Conservation (phyloP, 2,888 invertebrate genomes). For the Drosophila kambysellisi region DNA sequence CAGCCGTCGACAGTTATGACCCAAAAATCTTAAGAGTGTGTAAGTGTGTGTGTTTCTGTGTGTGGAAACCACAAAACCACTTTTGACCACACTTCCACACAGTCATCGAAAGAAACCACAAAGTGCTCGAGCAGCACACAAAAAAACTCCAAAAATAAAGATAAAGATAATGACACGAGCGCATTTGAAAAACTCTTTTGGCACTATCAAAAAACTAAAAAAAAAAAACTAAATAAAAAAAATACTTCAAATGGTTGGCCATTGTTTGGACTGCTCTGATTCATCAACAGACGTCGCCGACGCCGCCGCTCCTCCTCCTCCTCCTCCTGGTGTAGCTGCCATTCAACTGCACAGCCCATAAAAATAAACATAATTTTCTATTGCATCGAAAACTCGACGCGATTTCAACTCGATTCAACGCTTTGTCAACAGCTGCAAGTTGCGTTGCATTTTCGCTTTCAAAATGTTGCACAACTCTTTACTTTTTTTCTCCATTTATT, state of each 20-base stretch:
- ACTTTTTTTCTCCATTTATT: not conserved
- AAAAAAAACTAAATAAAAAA: conserved; percentile 3
- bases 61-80: conserved; percentile 46
- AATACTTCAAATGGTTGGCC: conserved; percentile 30
- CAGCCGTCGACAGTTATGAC: conserved; percentile 62
- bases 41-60: conserved; percentile 2
- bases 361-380: conserved; percentile 68
- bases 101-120: conserved; percentile 49
- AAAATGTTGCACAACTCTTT: conserved; percentile 52
- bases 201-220: conserved; percentile 27
- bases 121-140: conserved; percentile 38
- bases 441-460: conserved; percentile 61
- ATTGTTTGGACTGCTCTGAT: conserved; percentile 59
- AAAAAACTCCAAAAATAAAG: conserved; percentile 20
- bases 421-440: conserved; percentile 64
- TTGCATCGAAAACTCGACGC: conserved; percentile 46
- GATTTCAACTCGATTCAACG: conserved; percentile 41
- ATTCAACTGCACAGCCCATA: conserved; percentile 34
- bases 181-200: conserved; percentile 46
- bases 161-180: conserved; percentile 52
- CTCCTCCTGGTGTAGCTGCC: not conserved
- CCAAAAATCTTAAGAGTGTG: conserved; percentile 34
- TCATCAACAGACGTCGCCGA: conserved; percentile 37
- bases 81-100: conserved; percentile 49
- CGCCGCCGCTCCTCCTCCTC: not conserved